Evolutionary conservation across 2,888 invertebrate species (phyloP).

Genomic region (Phaedon cochleariae): DNA sequence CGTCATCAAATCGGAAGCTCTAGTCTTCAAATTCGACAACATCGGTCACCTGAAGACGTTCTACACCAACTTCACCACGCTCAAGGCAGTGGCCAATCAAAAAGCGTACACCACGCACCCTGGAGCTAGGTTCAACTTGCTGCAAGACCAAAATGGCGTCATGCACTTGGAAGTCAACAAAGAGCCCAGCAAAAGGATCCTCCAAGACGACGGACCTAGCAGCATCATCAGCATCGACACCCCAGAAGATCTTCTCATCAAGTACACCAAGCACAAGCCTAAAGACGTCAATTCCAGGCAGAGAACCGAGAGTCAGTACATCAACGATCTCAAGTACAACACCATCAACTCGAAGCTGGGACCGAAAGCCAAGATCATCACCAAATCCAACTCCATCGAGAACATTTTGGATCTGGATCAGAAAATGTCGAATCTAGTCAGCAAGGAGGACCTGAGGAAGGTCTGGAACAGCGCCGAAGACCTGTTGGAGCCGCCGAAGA

Average conservation of each 20-base stretch:
- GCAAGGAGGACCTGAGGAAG: slow-evolving; percentile 51
- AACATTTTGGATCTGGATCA: slow-evolving; percentile 50
- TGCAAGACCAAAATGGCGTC: slow-evolving; percentile 64
- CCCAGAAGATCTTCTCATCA: slow-evolving; percentile 48
- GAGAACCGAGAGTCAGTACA: slow-evolving; percentile 42
- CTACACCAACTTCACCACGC: slow-evolving; percentile 58
- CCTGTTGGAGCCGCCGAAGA: slow-evolving; percentile 53
- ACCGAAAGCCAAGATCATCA: slow-evolving; percentile 39
- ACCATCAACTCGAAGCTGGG: slow-evolving; percentile 42
- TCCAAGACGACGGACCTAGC: slow-evolving; percentile 37
- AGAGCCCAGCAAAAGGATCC: slow-evolving; percentile 30
- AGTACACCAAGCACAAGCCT: slow-evolving; percentile 32
- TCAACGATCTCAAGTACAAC: slow-evolving; percentile 44
- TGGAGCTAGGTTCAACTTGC: slow-evolving; percentile 58
- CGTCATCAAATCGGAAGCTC: slow-evolving; percentile 57
- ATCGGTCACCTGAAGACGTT: slow-evolving; percentile 53
- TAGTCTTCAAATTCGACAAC: slow-evolving; percentile 59
- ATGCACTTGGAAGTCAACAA: slow-evolving; percentile 64
- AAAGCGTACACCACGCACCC: slow-evolving; percentile 53
- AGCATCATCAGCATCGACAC: slow-evolving; percentile 61
- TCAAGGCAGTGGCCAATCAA: slow-evolving; percentile 60
- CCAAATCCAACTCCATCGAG: slow-evolving; percentile 51
- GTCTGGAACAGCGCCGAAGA: slow-evolving; percentile 61
- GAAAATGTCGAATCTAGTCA: slow-evolving; percentile 47
- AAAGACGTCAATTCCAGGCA: slow-evolving; percentile 48